phyloP scores from a whole-genome alignment of 1,140 invertebrate species.

The Megathymus violae region DNA sequence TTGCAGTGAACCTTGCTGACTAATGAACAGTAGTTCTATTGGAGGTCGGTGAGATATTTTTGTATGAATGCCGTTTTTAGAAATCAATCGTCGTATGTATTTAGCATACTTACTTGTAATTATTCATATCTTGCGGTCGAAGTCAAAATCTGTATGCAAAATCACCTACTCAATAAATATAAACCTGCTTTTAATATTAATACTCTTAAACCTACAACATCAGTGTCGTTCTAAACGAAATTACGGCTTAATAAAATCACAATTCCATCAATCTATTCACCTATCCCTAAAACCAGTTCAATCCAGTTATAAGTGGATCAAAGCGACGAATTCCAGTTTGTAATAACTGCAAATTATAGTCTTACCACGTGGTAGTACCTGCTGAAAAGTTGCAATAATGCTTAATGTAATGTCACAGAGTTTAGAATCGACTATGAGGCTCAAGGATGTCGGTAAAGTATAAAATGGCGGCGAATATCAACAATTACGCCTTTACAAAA shows the following conservation, averaged over 20 bases:
- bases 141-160: too few species aligned
- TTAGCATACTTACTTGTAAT: too few species aligned
- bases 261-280: conserved; percentile 35
- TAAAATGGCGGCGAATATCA: conserved; percentile 29
- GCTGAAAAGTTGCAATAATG: background rate
- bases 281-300: conserved; percentile 44
- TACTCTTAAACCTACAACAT: conserved; percentile 1
- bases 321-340: conserved; percentile 55
- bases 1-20: too few species aligned
- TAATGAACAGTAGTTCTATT: too few species aligned
- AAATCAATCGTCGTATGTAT: too few species aligned
- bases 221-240: conserved; percentile 12
- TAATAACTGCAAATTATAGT: conserved; percentile 61
- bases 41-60: too few species aligned
- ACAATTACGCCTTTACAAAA: conserved; percentile 30
- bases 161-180: too few species aligned
- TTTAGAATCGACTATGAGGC: conserved; percentile 27
- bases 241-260: conserved; percentile 33
- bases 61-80: too few species aligned
- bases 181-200: background rate
- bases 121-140: too few species aligned
- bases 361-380: conserved; percentile 17
- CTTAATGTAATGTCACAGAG: conserved; percentile 31
- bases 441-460: conserved; percentile 11
- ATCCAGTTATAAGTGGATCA: conserved; percentile 58